phyloP scores from a whole-genome alignment of 2,113 vertebrate species.

The Cromileptes altivelis region DNA sequence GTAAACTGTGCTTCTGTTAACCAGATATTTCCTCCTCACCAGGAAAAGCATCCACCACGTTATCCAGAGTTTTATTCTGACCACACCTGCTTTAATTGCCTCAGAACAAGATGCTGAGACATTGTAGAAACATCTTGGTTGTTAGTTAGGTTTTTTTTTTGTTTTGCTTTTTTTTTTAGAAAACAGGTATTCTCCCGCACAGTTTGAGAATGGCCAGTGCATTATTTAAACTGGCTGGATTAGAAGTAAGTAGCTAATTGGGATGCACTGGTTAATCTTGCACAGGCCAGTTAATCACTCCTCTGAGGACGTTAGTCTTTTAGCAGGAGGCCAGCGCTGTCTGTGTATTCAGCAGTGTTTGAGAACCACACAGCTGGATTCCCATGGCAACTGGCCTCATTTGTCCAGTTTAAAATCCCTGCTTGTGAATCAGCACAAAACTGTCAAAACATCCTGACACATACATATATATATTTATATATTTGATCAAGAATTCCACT shows the following conservation, averaged over 20 bases:
- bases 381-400: background rate
- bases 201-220: background rate
- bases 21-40: background rate
- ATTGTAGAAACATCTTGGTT: background rate
- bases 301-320: background rate
- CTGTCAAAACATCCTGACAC: background rate
- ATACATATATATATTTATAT: background rate
- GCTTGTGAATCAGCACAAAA: background rate
- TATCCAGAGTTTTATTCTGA: background rate
- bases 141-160: slow-evolving; percentile 1
- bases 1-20: background rate
- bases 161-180: background rate
- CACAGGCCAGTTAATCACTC: background rate
- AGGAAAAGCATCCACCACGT: background rate
- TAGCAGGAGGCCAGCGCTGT: background rate
- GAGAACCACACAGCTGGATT: background rate
- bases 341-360: slow-evolving; percentile 9
- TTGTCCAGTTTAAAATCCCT: background rate
- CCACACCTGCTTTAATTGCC: background rate
- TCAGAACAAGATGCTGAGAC: slow-evolving; percentile 5
- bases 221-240: slow-evolving; percentile 6
- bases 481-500: background rate
- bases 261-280: background rate
- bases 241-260: background rate
- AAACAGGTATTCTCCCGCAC: background rate